These are phyloP conservation scores for Nebria salina DNA, from an alignment of 2,888 invertebrate species.

Conservation along the genomic window DNA sequence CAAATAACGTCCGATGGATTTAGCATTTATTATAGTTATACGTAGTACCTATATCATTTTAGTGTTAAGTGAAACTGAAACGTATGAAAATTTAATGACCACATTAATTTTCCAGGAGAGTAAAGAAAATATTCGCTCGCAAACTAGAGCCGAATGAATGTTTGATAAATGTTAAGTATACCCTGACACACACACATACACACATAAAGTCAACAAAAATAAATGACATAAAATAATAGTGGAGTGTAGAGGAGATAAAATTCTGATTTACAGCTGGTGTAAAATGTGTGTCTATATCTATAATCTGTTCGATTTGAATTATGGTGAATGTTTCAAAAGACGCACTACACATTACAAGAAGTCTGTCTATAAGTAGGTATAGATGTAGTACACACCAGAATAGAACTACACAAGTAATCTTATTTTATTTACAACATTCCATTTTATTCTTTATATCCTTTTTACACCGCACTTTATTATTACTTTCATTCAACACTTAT, in stretches of 20 bases:
- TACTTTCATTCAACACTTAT: background rate
- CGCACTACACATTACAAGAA: conserved; percentile 30
- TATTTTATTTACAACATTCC: conserved; percentile 33
- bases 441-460: background rate
- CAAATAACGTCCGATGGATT: too few relatives aligned
- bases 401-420: conserved; percentile 25
- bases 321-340: conserved; percentile 25
- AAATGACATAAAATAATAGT: conserved; percentile 36
- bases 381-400: conserved; percentile 32
- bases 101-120: conserved; percentile 23
- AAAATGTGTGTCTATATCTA: conserved; percentile 37
- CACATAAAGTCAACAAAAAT: conserved; percentile 32
- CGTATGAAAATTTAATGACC: conserved; percentile 29
- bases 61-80: conserved; percentile 19
- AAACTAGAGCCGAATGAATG: background rate
- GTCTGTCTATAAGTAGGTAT: conserved; percentile 22
- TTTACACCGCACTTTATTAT: background rate
- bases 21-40: background rate
- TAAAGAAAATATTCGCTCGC: background rate
- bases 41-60: background rate
- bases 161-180: conserved; percentile 25
- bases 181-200: background rate
- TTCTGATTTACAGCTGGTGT: conserved; percentile 39
- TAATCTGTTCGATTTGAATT: conserved; percentile 37
- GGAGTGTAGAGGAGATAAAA: conserved; percentile 30